phyloP scores from a whole-genome alignment of 2,113 vertebrate genomes.

The Chitala chitala region DNA sequence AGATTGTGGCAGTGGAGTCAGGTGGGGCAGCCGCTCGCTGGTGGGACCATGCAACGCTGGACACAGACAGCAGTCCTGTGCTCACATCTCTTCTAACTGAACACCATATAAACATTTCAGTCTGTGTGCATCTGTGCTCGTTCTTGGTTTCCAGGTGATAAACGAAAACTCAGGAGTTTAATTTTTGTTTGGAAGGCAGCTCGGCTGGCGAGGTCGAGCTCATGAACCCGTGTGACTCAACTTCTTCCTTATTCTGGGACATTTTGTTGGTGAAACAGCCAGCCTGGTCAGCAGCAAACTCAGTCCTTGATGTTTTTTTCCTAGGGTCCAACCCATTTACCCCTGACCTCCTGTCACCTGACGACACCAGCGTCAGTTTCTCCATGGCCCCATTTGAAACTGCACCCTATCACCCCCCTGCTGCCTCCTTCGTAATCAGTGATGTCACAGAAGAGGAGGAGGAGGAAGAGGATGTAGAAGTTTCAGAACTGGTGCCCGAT shows the following conservation, averaged over 20 bases:
- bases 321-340: constrained; percentile 82
- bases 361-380: constrained; percentile 85
- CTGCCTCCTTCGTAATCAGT: constrained; percentile 93
- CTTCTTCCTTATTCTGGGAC: too few relatives aligned
- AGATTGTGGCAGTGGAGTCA: constrained; percentile 79
- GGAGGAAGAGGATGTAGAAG: constrained; percentile 65
- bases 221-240: too few relatives aligned
- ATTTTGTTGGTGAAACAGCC: too few relatives aligned
- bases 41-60: not conserved
- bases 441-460: constrained; percentile 88
- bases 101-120: too few relatives aligned
- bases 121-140: too few relatives aligned
- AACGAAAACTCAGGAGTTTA: too few relatives aligned
- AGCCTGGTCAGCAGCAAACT: too few relatives aligned
- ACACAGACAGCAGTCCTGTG: not conserved
- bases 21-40: constrained; percentile 53
- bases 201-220: too few relatives aligned
- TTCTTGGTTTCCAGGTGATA: not conserved
- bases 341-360: constrained; percentile 87
- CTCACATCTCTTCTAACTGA: too few relatives aligned
- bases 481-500: constrained; percentile 79
- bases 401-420: constrained; percentile 74
- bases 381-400: constrained; percentile 85
- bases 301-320: not conserved
- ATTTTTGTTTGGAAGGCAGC: too few relatives aligned